These are phyloP conservation scores for Scaptodrosophila lebanonensis DNA, from an alignment of 1,140 invertebrate genomes.

Conservation along the genomic window DNA sequence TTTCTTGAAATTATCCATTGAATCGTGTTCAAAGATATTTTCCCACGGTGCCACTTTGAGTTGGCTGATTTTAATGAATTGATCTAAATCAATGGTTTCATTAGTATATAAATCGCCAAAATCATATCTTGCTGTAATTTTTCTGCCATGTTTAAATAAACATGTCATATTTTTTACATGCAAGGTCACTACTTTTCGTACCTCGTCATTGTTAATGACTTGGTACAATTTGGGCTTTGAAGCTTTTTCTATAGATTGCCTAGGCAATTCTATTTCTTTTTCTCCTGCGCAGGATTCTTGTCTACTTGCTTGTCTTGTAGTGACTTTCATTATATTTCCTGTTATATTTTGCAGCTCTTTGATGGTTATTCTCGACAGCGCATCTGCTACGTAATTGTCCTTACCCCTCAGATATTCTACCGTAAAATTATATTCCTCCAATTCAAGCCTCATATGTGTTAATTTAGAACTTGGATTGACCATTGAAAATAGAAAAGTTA, in stretches of 20 bases:
- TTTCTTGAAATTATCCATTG: conserved; percentile 17
- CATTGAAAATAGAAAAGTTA: conserved; percentile 15
- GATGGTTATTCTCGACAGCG: conserved; percentile 14
- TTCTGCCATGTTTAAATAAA: conserved; percentile 13
- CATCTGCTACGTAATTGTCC: conserved; percentile 21
- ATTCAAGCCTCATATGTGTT: conserved; percentile 34
- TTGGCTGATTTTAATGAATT: conserved; percentile 13
- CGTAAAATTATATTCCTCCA: conserved; percentile 64
- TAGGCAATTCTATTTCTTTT: conserved; percentile 8
- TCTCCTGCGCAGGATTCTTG: conserved; percentile 11
- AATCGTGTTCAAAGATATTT: conserved; percentile 20
- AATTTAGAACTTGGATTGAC: conserved; percentile 74
- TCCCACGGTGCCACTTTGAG: conserved; percentile 16
- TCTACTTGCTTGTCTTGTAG: conserved; percentile 11
- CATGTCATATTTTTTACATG: background rate
- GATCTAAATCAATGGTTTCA: conserved; percentile 14
- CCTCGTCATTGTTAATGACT: conserved; percentile 11
- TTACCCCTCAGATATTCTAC: conserved; percentile 43
- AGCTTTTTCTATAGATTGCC: conserved; percentile 6
- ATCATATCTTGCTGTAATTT: conserved; percentile 19
- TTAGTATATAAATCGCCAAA: conserved; percentile 23
- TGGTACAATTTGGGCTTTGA: conserved; percentile 14
- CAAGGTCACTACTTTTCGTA: conserved; percentile 15
- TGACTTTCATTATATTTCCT: conserved; percentile 17
- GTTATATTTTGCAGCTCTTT: background rate